These are phyloP conservation scores for Sebastes trivittatus DNA, from an alignment of 2,797 vertebrate species.

Conservation along the genomic window DNA sequence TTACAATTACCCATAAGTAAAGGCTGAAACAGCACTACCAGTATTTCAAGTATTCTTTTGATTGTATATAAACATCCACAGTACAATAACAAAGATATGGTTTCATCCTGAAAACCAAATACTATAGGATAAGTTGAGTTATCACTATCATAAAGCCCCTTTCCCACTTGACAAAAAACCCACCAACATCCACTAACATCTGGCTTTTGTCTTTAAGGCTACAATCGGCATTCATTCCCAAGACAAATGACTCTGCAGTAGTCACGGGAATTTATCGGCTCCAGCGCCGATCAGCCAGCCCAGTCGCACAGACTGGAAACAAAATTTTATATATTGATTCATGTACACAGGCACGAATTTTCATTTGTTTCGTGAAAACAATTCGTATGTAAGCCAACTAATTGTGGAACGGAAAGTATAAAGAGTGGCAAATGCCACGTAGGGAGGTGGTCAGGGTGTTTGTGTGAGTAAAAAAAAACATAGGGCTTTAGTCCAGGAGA, in stretches of 20 bases:
- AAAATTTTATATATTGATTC: too few relatives aligned
- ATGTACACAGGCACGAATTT: too few relatives aligned
- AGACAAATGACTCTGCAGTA: too few relatives aligned
- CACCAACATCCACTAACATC: background rate
- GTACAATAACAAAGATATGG: background rate
- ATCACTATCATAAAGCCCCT: background rate
- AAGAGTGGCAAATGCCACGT: too few relatives aligned
- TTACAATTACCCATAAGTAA: constrained; percentile 37
- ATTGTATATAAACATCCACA: constrained; percentile 16
- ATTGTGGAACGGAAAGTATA: too few relatives aligned
- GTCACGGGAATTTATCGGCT: too few relatives aligned
- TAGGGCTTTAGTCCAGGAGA: background rate
- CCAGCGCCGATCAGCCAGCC: too few relatives aligned
- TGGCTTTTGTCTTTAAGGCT: background rate
- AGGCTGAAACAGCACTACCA: constrained; percentile 8
- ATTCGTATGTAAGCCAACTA: too few relatives aligned
- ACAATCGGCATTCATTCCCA: background rate
- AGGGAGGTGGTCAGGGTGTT: background rate
- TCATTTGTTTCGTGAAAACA: too few relatives aligned
- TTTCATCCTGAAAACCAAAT: constrained; percentile 22
- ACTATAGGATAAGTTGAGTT: constrained; percentile 11
- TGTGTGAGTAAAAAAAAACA: background rate
- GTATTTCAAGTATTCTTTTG: background rate
- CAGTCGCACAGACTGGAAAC: too few relatives aligned
- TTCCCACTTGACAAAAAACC: background rate